These are phyloP conservation scores for Nasonia oneida DNA, from an alignment of 2,888 invertebrate genomes.

Conservation along the genomic window DNA sequence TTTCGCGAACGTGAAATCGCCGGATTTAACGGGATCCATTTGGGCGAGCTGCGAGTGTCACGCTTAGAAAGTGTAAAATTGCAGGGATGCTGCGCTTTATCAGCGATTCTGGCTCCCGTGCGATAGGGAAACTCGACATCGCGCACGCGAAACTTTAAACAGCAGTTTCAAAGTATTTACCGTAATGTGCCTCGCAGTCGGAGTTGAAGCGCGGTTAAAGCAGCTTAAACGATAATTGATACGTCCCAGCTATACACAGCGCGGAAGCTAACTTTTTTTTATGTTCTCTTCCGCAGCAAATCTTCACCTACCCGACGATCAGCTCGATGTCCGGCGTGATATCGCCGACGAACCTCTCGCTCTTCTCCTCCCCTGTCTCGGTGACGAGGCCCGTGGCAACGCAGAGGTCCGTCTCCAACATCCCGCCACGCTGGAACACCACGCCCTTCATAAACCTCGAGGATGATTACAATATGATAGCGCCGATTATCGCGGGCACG, in stretches of 20 bases:
- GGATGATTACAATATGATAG: constrained; percentile 97
- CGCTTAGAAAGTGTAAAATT: constrained; percentile 55
- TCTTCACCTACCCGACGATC: constrained; percentile 94
- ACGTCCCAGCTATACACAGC: constrained; percentile 29
- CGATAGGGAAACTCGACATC: constrained; percentile 54
- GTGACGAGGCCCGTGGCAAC: constrained; percentile 87
- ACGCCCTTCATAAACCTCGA: constrained; percentile 93
- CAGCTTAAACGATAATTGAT: constrained; percentile 62
- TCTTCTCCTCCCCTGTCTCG: constrained; percentile 86
- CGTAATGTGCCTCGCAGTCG: constrained; percentile 48
- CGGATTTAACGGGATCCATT: neutral
- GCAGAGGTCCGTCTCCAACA: constrained; percentile 81
- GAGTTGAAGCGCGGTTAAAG: constrained; percentile 57
- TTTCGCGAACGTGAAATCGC: neutral
- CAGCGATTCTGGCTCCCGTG: constrained; percentile 42
- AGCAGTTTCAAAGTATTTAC: constrained; percentile 63
- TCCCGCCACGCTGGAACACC: constrained; percentile 89
- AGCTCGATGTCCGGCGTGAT: constrained; percentile 93
- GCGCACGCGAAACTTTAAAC: constrained; percentile 58
- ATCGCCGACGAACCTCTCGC: constrained; percentile 92
- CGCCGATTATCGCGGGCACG: constrained; percentile 84
- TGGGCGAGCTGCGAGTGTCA: constrained; percentile 41
- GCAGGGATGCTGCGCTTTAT: constrained; percentile 36
- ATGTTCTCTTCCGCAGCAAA: constrained; percentile 81
- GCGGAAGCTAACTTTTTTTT: constrained; percentile 22